Conservation (phyloP, 2,888 invertebrate species). For the Tanytarsus gracilentus region DNA sequence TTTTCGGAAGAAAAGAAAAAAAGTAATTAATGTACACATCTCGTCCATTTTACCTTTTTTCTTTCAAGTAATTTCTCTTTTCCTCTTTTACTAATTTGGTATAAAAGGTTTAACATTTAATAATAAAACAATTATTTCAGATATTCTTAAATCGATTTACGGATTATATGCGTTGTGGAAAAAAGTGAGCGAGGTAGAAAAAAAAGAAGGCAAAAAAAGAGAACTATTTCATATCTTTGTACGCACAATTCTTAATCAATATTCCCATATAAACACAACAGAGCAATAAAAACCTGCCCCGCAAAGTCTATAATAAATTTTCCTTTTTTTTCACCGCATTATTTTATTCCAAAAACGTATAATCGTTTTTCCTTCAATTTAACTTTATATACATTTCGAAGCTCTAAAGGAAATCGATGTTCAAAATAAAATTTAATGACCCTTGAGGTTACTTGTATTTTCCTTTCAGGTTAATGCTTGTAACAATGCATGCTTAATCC, state of each 20-base stretch:
- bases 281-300: slow-evolving; percentile 28
- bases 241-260: slow-evolving; percentile 27
- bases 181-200: slow-evolving; percentile 22
- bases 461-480: background rate
- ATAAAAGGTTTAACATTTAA: too few species aligned
- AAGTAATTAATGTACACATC: slow-evolving; percentile 30
- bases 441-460: slow-evolving; percentile 24
- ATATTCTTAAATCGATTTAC: too few species aligned
- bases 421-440: slow-evolving; percentile 29
- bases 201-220: slow-evolving; percentile 7
- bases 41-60: background rate
- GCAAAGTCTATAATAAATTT: slow-evolving; percentile 26
- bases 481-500: slow-evolving; percentile 28
- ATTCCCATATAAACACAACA: slow-evolving; percentile 28
- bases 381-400: slow-evolving; percentile 16
- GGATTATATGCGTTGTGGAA: too few species aligned
- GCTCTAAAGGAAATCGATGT: slow-evolving; percentile 26
- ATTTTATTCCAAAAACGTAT: slow-evolving; percentile 26
- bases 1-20: slow-evolving; percentile 26
- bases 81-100: too few species aligned
- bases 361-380: slow-evolving; percentile 26
- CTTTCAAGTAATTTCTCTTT: background rate
- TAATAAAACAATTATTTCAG: too few species aligned
- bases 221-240: slow-evolving; percentile 20
- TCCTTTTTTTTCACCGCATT: slow-evolving; percentile 18